These are phyloP conservation scores for Poeciliopsis prolifica DNA, from an alignment of 2,113 vertebrate genomes.

Conservation along the genomic window DNA sequence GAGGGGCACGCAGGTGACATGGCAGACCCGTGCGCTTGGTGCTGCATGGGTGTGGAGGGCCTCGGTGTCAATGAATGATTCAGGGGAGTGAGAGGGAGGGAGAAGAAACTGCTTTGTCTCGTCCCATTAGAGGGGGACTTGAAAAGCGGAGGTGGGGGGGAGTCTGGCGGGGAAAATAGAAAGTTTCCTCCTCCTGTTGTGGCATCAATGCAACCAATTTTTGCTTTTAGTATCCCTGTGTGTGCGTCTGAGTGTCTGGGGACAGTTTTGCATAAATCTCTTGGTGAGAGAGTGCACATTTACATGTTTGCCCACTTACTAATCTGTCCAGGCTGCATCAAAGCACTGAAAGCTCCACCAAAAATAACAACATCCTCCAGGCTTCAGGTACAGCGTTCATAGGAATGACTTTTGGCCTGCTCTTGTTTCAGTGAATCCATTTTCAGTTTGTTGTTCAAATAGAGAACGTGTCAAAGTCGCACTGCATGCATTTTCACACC, in stretches of 20 bases:
- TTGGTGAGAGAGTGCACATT: slow-evolving; percentile 37
- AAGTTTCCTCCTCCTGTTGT: not conserved
- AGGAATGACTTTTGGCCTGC: not conserved
- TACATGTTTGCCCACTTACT: slow-evolving; percentile 38
- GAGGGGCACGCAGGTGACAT: slow-evolving; percentile 36
- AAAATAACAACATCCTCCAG: not conserved
- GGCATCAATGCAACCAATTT: not conserved
- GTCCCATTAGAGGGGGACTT: slow-evolving; percentile 24
- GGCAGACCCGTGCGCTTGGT: not conserved
- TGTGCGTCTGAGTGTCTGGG: not conserved
- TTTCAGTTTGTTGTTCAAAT: not conserved
- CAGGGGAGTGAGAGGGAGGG: slow-evolving; percentile 7
- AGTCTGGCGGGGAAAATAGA: slow-evolving; percentile 4
- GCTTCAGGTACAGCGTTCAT: not conserved
- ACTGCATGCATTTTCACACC: not conserved
- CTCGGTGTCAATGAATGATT: slow-evolving; percentile 41
- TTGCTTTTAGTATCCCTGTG: not conserved
- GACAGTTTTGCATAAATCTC: slow-evolving; percentile 59
- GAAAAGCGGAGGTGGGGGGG: not conserved
- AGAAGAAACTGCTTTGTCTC: slow-evolving; percentile 68
- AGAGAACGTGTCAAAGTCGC: not conserved
- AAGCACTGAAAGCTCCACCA: not conserved
- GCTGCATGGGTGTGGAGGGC: not conserved
- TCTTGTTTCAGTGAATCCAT: not conserved
- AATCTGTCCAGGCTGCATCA: not conserved